Percentiles rank a stretch among this genome's conserved stretches.
Conservation (phyloP, 1,140 invertebrate species). For the Drosophila obscura region DNA sequence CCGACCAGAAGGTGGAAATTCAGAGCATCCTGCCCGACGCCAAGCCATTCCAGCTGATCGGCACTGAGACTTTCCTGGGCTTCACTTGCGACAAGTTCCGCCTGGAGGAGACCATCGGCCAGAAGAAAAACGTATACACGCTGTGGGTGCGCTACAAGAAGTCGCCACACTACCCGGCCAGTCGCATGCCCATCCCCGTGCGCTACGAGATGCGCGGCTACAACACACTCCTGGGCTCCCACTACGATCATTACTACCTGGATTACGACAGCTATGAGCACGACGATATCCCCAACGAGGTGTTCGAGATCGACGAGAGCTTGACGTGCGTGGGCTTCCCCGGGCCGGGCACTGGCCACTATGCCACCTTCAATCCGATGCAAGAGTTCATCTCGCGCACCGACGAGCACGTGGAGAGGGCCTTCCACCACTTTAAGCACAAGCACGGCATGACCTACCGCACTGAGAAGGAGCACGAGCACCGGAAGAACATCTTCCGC, state of each 20-base stretch:
- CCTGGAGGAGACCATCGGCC: constrained; percentile 87
- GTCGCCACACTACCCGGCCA: constrained; percentile 80
- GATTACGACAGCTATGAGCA: constrained; percentile 91
- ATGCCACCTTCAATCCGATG: constrained; percentile 96
- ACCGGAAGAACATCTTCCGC: constrained; percentile 92
- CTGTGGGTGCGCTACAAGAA: constrained; percentile 91
- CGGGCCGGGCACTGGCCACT: constrained; percentile 91
- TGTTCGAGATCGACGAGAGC: constrained; percentile 89
- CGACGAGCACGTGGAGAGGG: constrained; percentile 89
- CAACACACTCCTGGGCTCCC: constrained; percentile 95
- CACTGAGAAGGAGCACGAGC: constrained; percentile 87
- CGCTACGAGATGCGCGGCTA: constrained; percentile 97
- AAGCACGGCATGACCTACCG: constrained; percentile 90
- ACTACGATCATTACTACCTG: constrained; percentile 98
- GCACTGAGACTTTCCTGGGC: constrained; percentile 88
- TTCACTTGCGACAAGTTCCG: constrained; percentile 90
- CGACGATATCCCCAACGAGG: constrained; percentile 87
- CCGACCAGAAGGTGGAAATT: constrained; percentile 86
- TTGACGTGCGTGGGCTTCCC: constrained; percentile 92
- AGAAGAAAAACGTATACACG: constrained; percentile 94
- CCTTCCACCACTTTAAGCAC: constrained; percentile 91
- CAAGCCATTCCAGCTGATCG: constrained; percentile 88
- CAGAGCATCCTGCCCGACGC: constrained; percentile 94
- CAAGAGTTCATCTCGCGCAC: constrained; percentile 92
- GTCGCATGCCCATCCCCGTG: constrained; percentile 86